Conservation (phyloP, 2,797 vertebrate species). For the Stomatorhinus walkeri region DNA sequence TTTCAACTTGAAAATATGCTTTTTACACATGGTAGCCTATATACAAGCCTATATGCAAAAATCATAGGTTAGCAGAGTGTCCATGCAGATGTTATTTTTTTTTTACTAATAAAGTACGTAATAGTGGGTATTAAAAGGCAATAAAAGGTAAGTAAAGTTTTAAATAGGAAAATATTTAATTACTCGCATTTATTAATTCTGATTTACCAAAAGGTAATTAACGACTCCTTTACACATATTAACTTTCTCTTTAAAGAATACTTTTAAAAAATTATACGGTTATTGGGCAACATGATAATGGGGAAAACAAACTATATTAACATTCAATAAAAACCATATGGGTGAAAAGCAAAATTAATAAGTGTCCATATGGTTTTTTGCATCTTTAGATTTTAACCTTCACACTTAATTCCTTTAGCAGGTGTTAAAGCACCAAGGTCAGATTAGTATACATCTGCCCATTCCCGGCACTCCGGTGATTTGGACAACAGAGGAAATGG, state of each 20-base stretch:
- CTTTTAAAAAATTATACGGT: neutral
- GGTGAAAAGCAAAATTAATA: conserved; percentile 4
- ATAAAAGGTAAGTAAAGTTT: neutral
- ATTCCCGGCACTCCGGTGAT: neutral
- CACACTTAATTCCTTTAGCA: neutral
- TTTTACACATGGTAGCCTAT: neutral
- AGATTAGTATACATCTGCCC: neutral
- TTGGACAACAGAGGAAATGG: neutral
- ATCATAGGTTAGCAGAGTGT: neutral
- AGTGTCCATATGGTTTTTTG: conserved; percentile 8
- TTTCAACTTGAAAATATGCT: neutral
- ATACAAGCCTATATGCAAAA: neutral
- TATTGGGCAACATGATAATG: neutral
- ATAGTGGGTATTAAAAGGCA: neutral
- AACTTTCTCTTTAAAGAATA: neutral
- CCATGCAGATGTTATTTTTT: neutral
- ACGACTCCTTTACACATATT: neutral
- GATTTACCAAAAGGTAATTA: neutral
- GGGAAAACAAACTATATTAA: neutral
- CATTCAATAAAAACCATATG: conserved; percentile 7
- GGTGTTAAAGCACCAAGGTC: neutral
- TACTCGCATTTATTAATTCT: neutral
- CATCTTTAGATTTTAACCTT: neutral
- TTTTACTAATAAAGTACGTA: neutral
- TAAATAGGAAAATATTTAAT: neutral